phyloP scores from a whole-genome alignment of 1,140 invertebrate genomes.

The Pseudomyrmex dendroicus region DNA sequence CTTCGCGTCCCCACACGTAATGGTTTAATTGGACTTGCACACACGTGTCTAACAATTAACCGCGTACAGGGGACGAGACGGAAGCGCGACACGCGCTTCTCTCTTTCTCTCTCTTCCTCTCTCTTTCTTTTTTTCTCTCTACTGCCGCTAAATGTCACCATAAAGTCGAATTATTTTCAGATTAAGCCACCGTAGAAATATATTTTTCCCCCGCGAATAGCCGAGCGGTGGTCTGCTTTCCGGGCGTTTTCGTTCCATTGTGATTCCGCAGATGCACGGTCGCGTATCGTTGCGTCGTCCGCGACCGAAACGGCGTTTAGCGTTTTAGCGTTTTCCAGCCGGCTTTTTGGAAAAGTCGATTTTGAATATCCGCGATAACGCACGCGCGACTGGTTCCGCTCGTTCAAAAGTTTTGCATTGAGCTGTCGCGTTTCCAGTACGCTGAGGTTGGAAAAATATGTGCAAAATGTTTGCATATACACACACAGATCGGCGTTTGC shows the following conservation, averaged over 20 bases:
- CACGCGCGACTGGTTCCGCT: constrained; percentile 13
- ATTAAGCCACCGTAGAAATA: constrained; percentile 64
- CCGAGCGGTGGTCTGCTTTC: constrained; percentile 10
- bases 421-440: neutral
- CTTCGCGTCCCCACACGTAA: constrained; percentile 64
- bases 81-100: constrained; percentile 31
- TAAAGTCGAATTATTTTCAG: constrained; percentile 74
- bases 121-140: too few relatives aligned
- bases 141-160: constrained; percentile 68
- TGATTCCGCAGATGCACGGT: constrained; percentile 31
- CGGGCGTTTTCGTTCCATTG: constrained; percentile 18
- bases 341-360: constrained; percentile 28
- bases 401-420: constrained; percentile 14
- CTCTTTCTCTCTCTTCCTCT: neutral
- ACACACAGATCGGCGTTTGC: neutral
- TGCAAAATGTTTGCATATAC: constrained; percentile 3
- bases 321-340: constrained; percentile 38
- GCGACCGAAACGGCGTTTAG: constrained; percentile 48
- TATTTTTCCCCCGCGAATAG: constrained; percentile 53
- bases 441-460: constrained; percentile 13
- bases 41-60: constrained; percentile 74
- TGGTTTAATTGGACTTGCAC: constrained; percentile 75
- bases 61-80: constrained; percentile 56
- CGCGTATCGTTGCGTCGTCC: constrained; percentile 5
- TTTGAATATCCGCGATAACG: constrained; percentile 59